These are phyloP conservation scores for Mesoligia furuncula DNA, from an alignment of 2,888 invertebrate species.

Conservation along the genomic window DNA sequence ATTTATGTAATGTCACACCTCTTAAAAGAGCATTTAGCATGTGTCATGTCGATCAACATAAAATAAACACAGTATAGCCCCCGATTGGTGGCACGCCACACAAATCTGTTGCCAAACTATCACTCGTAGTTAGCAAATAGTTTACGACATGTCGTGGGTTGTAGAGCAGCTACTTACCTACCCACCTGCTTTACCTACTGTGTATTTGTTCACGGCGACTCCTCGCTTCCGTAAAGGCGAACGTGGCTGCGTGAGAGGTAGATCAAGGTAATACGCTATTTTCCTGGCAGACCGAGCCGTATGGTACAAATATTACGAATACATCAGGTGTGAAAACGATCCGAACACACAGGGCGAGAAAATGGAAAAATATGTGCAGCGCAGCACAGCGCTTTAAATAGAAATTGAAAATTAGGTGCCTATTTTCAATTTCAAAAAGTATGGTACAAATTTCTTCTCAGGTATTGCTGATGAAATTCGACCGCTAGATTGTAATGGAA, in stretches of 20 bases:
- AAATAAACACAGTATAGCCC: slow-evolving; percentile 8
- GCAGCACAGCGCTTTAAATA: background rate
- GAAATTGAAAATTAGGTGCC: background rate
- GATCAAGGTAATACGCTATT: slow-evolving; percentile 37
- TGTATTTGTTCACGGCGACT: slow-evolving; percentile 6
- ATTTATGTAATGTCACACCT: background rate
- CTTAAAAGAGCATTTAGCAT: background rate
- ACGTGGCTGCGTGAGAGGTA: slow-evolving; percentile 19
- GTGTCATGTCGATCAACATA: slow-evolving; percentile 10
- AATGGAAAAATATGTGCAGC: slow-evolving; percentile 2
- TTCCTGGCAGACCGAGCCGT: background rate
- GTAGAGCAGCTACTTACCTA: background rate
- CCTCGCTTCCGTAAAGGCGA: slow-evolving; percentile 34
- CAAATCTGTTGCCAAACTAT: slow-evolving; percentile 45
- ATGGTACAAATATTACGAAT: background rate
- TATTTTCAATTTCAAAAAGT: background rate
- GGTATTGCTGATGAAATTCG: background rate
- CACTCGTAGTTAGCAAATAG: slow-evolving; percentile 42
- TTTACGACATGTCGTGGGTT: slow-evolving; percentile 32
- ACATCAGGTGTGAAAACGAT: slow-evolving; percentile 31
- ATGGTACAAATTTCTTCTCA: slow-evolving; percentile 1
- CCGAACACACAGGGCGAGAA: background rate
- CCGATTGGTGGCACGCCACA: slow-evolving; percentile 7
- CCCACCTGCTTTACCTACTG: background rate
- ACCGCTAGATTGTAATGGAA: background rate